These are phyloP conservation scores for Euphysa ruthae DNA, from an alignment of 30 jellyfish, hydroid and myxozoan species.

Conservation along the genomic window DNA sequence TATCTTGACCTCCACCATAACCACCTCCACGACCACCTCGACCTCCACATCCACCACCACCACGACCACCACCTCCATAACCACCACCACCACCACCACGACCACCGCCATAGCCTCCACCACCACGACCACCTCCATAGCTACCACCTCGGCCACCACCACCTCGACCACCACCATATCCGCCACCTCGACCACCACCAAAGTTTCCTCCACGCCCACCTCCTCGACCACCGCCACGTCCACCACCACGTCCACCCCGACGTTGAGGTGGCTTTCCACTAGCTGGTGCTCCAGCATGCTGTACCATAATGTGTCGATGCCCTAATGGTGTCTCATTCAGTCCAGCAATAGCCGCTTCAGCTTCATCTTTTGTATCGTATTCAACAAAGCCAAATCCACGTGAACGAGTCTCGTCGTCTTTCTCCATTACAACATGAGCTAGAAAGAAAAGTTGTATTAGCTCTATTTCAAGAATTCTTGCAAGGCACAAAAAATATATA, in stretches of 20 bases:
- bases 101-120: slow-evolving; percentile 66
- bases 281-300: slow-evolving; percentile 41
- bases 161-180: slow-evolving; percentile 42
- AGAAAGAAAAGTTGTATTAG: not conserved
- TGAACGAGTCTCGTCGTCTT: slow-evolving; percentile 24
- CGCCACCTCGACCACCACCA: slow-evolving; percentile 44
- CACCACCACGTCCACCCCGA: slow-evolving; percentile 57
- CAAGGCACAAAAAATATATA: not conserved
- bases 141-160: slow-evolving; percentile 69
- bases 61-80: slow-evolving; percentile 51
- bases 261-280: slow-evolving; percentile 44
- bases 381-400: slow-evolving; percentile 42
- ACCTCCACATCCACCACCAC: slow-evolving; percentile 60
- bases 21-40: slow-evolving; percentile 40
- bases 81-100: slow-evolving; percentile 73
- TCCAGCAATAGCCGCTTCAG: slow-evolving; percentile 38
- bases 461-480: not conserved
- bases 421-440: slow-evolving; percentile 48
- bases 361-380: slow-evolving; percentile 29
- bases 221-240: slow-evolving; percentile 53
- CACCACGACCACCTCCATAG: slow-evolving; percentile 65
- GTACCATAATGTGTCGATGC: slow-evolving; percentile 41
- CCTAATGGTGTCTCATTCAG: slow-evolving; percentile 36
- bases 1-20: not conserved
- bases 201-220: slow-evolving; percentile 65